Conservation (phyloP, 2,888 invertebrate species). For the Heliconius charithonia region DNA sequence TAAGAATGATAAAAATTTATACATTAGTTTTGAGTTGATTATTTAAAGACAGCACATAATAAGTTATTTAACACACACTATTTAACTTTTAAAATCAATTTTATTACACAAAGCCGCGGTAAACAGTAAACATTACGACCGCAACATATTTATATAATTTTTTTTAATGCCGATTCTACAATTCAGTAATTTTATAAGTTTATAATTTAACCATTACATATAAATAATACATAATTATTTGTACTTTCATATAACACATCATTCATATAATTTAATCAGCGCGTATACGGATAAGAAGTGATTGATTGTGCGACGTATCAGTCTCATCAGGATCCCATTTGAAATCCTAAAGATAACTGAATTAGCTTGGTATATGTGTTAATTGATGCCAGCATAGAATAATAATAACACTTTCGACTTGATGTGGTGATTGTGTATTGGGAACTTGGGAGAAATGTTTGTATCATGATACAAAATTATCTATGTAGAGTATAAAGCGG, state of each 20-base stretch:
- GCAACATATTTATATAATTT: too few species aligned
- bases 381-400: background rate
- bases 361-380: background rate
- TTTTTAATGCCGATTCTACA: too few species aligned
- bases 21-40: too few species aligned
- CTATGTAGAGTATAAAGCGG: background rate
- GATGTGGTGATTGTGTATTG: background rate
- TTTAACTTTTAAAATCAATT: too few species aligned
- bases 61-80: too few species aligned
- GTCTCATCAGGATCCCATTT: slow-evolving; percentile 50
- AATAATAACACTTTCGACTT: background rate
- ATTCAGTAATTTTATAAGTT: background rate
- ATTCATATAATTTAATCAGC: slow-evolving; percentile 80
- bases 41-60: too few species aligned
- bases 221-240: slow-evolving; percentile 44
- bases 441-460: background rate
- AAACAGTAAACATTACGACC: too few species aligned
- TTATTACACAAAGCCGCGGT: too few species aligned
- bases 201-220: slow-evolving; percentile 45
- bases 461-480: background rate
- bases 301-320: slow-evolving; percentile 72
- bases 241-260: slow-evolving; percentile 70
- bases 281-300: slow-evolving; percentile 77
- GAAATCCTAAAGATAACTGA: slow-evolving; percentile 35
- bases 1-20: too few species aligned